Conservation (phyloP, 2,113 vertebrate species). For the Perca fluviatilis region DNA sequence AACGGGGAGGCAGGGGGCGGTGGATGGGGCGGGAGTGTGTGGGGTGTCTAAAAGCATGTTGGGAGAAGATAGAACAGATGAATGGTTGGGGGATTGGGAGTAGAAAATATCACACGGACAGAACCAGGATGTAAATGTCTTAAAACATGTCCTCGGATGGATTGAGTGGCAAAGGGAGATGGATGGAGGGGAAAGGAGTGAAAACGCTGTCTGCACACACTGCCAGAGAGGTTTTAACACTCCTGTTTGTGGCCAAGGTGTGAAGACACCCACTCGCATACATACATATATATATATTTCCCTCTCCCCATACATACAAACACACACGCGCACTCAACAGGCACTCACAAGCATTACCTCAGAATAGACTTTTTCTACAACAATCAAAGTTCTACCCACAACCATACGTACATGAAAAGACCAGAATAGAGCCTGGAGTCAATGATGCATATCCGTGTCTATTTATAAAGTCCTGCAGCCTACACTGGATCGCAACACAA, state of each 20-base stretch:
- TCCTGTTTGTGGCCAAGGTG: constrained; percentile 66
- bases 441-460: constrained; percentile 66
- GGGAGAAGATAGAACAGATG: constrained; percentile 45
- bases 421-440: constrained; percentile 54
- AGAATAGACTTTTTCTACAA: constrained; percentile 46
- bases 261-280: constrained; percentile 59
- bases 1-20: background rate
- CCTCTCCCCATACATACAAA: background rate
- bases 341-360: constrained; percentile 24
- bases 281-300: constrained; percentile 26
- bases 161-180: constrained; percentile 33
- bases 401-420: constrained; percentile 56
- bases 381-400: constrained; percentile 60
- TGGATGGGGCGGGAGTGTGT: background rate
- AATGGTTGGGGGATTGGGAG: constrained; percentile 29
- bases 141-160: constrained; percentile 60
- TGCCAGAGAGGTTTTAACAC: constrained; percentile 75
- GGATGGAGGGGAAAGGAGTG: constrained; percentile 44
- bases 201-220: constrained; percentile 54
- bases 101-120: constrained; percentile 39
- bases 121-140: constrained; percentile 73
- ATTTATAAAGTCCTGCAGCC: constrained; percentile 72
- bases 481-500: constrained; percentile 60
- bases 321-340: constrained; percentile 7
- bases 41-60: constrained; percentile 46